A percentile compares a stretch with the other conserved stretches of the same genome.
These are phyloP conservation scores for Lepus europaeus DNA, from an alignment of 2,113 vertebrate species.

Conservation along the genomic window DNA sequence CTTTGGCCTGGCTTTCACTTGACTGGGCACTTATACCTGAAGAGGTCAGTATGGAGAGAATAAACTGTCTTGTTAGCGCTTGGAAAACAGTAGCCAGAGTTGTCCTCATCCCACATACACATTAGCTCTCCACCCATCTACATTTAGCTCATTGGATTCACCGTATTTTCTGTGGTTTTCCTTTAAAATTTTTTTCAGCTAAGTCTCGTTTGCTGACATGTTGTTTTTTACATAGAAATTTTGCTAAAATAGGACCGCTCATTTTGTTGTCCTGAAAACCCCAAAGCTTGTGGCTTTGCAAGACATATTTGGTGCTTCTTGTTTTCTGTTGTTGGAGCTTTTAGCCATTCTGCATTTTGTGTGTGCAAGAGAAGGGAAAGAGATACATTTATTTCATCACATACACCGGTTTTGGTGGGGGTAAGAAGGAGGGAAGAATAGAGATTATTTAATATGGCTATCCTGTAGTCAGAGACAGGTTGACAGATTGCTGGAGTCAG, in stretches of 20 bases:
- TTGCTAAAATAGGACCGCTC: background rate
- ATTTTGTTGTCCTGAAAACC: background rate
- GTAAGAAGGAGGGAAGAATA: background rate
- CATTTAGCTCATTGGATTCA: background rate
- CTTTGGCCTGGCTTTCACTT: slow-evolving; percentile 31
- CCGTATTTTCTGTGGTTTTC: slow-evolving; percentile 16
- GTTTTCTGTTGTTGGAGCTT: slow-evolving; percentile 9
- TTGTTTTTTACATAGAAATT: background rate
- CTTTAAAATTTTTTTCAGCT: background rate
- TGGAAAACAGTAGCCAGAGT: background rate
- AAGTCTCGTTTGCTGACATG: background rate
- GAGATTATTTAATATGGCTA: background rate
- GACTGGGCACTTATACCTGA: background rate
- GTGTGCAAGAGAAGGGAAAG: background rate
- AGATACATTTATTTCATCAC: background rate
- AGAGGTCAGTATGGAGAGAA: background rate
- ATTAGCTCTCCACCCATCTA: slow-evolving; percentile 11
- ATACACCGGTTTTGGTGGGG: background rate
- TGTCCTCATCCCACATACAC: accelerated
- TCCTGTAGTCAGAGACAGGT: background rate
- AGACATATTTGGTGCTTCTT: slow-evolving; percentile 5
- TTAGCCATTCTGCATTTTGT: background rate
- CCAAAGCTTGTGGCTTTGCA: background rate
- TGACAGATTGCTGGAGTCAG: background rate
- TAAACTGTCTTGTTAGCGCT: slow-evolving; percentile 2